These are phyloP conservation scores for Siniperca undulata DNA, from an alignment of 2,797 vertebrate species.

Conservation along the genomic window DNA sequence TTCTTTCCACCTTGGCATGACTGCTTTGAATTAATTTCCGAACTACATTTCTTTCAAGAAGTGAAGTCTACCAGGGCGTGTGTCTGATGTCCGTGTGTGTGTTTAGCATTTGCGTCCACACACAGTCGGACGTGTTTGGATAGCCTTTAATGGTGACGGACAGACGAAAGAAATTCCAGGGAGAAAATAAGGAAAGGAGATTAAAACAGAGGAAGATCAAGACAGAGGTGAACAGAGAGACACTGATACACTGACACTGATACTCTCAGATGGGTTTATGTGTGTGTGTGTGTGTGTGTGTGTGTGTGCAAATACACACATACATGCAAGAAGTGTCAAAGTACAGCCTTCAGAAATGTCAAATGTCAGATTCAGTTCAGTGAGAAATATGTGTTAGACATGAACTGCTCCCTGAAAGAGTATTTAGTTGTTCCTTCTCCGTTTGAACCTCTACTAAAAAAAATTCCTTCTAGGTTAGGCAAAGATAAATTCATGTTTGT, in stretches of 20 bases:
- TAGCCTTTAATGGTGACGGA: constrained; percentile 57
- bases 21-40: constrained; percentile 30
- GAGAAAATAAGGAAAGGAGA: constrained; percentile 51
- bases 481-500: not conserved
- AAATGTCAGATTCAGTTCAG: constrained; percentile 48
- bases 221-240: constrained; percentile 51
- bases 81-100: constrained; percentile 8
- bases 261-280: constrained; percentile 52
- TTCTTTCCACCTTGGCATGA: not conserved
- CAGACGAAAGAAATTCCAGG: constrained; percentile 46
- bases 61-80: not conserved
- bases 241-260: constrained; percentile 42
- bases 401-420: not conserved
- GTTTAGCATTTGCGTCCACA: constrained; percentile 5
- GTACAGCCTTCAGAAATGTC: constrained; percentile 53
- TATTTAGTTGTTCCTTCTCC: not conserved
- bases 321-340: constrained; percentile 38
- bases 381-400: constrained; percentile 4
- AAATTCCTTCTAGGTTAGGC: not conserved
- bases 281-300: constrained; percentile 5
- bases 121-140: constrained; percentile 26
- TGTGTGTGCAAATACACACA: constrained; percentile 27
- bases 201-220: constrained; percentile 69
- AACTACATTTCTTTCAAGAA: constrained; percentile 19
- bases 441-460: not conserved